A percentile compares a stretch with the other conserved stretches of the same genome.
These are phyloP conservation scores for Chiloscyllium punctatum DNA, from an alignment of 2,797 vertebrate species.

Conservation along the genomic window DNA sequence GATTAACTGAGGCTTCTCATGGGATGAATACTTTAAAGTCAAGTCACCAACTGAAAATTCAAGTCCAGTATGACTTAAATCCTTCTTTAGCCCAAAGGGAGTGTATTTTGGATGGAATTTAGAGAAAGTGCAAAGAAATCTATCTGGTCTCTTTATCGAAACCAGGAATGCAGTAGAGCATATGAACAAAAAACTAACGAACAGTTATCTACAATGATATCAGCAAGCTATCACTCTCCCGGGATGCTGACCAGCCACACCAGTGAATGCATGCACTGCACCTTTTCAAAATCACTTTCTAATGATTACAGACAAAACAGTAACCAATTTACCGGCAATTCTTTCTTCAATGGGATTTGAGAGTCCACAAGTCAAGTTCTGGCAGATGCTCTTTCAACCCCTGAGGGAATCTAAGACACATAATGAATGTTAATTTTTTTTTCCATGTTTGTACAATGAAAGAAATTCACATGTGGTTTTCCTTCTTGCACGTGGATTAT, in stretches of 20 bases:
- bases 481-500: not conserved
- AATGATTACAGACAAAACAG: conserved; percentile 3
- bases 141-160: conserved; percentile 29
- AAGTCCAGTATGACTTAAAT: not conserved
- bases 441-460: not conserved
- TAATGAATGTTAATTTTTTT: conserved; percentile 1
- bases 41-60: conserved; percentile 7
- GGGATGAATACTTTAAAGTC: not conserved
- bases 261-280: not conserved
- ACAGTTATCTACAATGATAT: conserved; percentile 7
- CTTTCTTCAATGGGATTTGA: conserved; percentile 25
- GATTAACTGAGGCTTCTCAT: not conserved
- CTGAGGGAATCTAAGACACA: not conserved
- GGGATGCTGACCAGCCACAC: not conserved
- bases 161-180: not conserved
- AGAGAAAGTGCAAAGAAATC: not conserved
- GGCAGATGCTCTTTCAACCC: conserved; percentile 30
- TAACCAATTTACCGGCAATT: conserved; percentile 7
- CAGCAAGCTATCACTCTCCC: not conserved
- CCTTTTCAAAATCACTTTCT: not conserved
- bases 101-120: not conserved
- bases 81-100: not conserved
- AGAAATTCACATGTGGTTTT: not conserved
- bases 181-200: conserved; percentile 22
- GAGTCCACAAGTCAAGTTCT: not conserved